These are phyloP conservation scores for Adelognathus sp. DNA, from an alignment of 2,888 invertebrate species.

Conservation along the genomic window DNA sequence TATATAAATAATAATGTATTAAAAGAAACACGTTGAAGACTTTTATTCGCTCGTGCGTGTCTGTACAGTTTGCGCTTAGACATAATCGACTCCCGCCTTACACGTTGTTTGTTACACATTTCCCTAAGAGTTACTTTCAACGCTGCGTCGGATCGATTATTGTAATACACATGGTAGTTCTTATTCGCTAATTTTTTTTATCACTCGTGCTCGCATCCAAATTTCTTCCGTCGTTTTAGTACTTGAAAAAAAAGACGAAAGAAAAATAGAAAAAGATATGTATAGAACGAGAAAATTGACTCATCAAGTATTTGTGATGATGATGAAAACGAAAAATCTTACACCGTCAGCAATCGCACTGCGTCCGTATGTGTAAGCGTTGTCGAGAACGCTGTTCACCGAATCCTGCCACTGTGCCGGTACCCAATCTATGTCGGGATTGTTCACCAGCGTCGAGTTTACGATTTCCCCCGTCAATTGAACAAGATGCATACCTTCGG, in stretches of 20 bases:
- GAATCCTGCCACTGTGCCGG: slow-evolving; percentile 93
- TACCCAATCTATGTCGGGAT: slow-evolving; percentile 90
- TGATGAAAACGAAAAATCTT: too few relatives aligned
- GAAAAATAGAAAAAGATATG: background rate
- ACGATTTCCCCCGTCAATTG: slow-evolving; percentile 93
- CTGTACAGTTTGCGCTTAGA: slow-evolving; percentile 51
- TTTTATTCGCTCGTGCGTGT: slow-evolving; percentile 49
- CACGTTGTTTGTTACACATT: slow-evolving; percentile 38
- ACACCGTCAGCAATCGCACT: slow-evolving; percentile 95
- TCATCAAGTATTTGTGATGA: too few relatives aligned
- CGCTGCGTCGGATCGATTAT: slow-evolving; percentile 48
- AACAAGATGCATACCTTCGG: slow-evolving; percentile 95
- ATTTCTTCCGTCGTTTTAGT: slow-evolving; percentile 15
- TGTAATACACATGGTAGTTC: slow-evolving; percentile 58
- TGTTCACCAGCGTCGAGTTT: slow-evolving; percentile 93
- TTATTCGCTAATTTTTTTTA: slow-evolving; percentile 54
- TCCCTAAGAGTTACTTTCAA: slow-evolving; percentile 24
- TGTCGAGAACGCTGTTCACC: slow-evolving; percentile 94
- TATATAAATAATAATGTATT: background rate
- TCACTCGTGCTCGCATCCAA: slow-evolving; percentile 52
- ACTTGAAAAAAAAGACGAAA: background rate
- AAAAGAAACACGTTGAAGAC: slow-evolving; percentile 41
- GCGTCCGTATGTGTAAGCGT: slow-evolving; percentile 96
- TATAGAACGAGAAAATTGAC: too few relatives aligned
- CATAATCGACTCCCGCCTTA: slow-evolving; percentile 49